Evolutionary conservation across 2,888 invertebrate genomes (phyloP).

Genomic region (Thalpophila matura): DNA sequence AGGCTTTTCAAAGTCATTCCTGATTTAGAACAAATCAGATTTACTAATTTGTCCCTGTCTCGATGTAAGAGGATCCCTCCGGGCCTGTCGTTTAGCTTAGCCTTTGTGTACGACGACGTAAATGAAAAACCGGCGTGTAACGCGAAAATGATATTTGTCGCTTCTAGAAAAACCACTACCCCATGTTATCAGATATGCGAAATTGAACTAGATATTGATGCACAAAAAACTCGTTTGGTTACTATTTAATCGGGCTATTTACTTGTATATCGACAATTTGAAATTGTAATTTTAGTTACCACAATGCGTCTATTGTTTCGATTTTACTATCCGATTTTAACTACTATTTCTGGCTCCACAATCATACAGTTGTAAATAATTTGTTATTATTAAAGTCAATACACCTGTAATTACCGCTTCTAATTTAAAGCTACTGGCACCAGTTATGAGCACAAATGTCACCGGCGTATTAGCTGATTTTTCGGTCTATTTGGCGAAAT

Average conservation of each 20-base stretch:
- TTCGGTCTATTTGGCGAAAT: too few relatives aligned
- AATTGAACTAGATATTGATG: slow-evolving; percentile 78
- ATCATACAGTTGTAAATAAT: slow-evolving; percentile 6
- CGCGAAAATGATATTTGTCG: slow-evolving; percentile 83
- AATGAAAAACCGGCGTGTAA: slow-evolving; percentile 77
- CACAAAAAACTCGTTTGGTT: slow-evolving; percentile 70
- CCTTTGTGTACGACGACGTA: slow-evolving; percentile 82
- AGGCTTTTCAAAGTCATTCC: slow-evolving; percentile 82
- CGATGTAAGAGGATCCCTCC: slow-evolving; percentile 83
- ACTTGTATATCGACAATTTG: slow-evolving; percentile 8
- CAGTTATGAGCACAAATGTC: too few relatives aligned
- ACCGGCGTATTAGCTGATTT: too few relatives aligned
- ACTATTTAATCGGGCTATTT: slow-evolving; percentile 9
- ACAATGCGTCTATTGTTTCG: slow-evolving; percentile 32
- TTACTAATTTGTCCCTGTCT: slow-evolving; percentile 79
- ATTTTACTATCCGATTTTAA: slow-evolving; percentile 9
- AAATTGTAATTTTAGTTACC: slow-evolving; percentile 20
- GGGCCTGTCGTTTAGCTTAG: slow-evolving; percentile 80
- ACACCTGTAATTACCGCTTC: neutral
- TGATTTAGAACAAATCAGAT: slow-evolving; percentile 83
- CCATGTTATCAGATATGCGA: slow-evolving; percentile 87
- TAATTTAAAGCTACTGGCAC: slow-evolving; percentile 16
- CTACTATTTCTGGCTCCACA: slow-evolving; percentile 2
- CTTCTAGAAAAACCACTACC: slow-evolving; percentile 82
- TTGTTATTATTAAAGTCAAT: slow-evolving; percentile 29